Evolutionary conservation across 2,113 vertebrate genomes (phyloP), one percentile per base, ranked within the genome.

Genomic region (Heterotilapia buettikoferi): DNA sequence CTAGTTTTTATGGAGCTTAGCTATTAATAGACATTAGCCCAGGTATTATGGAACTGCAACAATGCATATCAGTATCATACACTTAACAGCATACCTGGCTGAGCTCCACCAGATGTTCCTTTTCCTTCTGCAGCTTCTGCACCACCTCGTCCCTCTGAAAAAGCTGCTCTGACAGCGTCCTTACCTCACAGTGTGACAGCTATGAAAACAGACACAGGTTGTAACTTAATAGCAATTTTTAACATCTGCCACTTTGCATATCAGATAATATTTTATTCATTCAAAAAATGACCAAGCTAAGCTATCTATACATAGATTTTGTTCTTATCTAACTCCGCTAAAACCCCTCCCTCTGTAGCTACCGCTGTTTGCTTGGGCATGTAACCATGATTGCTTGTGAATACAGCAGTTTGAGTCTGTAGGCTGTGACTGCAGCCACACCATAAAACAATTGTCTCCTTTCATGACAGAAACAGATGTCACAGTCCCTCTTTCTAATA

Each of bases 21-120:
- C 24, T 76, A 47, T 47, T 47, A 47, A 76, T 1, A 47, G 14
- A 29, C 43, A 76, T 45, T 29, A 47, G 68, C 45, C 43, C 0
- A 1, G 16, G 26, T 76, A 18, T 78, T 40, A 40, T 40, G 10
- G 38, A 40, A 40, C 10, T 40, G 10, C 38, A 40, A 40, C 2
- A 11, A 66, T 36, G 10, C 21, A 38, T 13, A 21, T 52, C 6
- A 7, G 7, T 10, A 18, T 2, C 7, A 52, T 36, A 19, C 10
- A 52, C 43, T 47, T 76, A 31, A 1, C 5, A 6, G 52, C 95
- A 92, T 83, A 97, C 97, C 96, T 97, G 94, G 73, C 95, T 95
- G 73, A 96, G 93, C 79, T 97, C 95, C 85, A 94, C 92, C 84
- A 97, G 91, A 83, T 96, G 95, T 11, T 96, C 94, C 33, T 96